Evolutionary conservation across 2,888 invertebrate species (phyloP).

Genomic region (Tuta absoluta): DNA sequence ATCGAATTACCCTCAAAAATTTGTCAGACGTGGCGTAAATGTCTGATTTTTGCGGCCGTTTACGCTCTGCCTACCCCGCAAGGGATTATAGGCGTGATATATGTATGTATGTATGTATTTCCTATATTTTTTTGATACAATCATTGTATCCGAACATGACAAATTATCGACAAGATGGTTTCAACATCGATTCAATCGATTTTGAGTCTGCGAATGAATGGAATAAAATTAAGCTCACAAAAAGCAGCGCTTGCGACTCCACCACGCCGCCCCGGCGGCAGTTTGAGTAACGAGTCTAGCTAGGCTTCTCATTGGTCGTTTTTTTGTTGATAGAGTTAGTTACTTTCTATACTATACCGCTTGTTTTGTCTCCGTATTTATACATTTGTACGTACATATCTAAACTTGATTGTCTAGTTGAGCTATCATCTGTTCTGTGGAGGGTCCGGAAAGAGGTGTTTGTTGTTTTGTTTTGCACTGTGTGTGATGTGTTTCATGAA

Average conservation of each 20-base stretch:
- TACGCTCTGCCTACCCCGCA: too few species aligned
- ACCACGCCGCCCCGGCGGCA: neutral
- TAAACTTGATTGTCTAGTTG: slow-evolving; percentile 9
- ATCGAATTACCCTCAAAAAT: too few species aligned
- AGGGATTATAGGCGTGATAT: too few species aligned
- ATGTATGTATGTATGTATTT: too few species aligned
- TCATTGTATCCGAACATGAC: neutral
- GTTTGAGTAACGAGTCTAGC: neutral
- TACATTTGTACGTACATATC: neutral
- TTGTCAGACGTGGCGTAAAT: too few species aligned
- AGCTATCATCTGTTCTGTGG: slow-evolving; percentile 16
- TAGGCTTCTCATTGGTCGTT: slow-evolving; percentile 34
- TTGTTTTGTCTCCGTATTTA: slow-evolving; percentile 19
- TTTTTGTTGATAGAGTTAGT: slow-evolving; percentile 32
- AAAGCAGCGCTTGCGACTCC: neutral
- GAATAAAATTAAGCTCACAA: neutral
- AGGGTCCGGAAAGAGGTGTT: neutral
- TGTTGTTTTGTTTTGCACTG: slow-evolving; percentile 12
- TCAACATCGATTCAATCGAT: neutral
- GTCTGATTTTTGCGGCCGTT: too few species aligned
- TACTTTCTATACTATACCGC: neutral
- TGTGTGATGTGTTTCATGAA: slow-evolving; percentile 36
- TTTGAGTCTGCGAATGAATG: neutral
- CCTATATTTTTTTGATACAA: too few species aligned
- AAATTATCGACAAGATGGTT: neutral